phyloP scores from a whole-genome alignment of 1,140 invertebrate species.

The Listronotus oregonensis region DNA sequence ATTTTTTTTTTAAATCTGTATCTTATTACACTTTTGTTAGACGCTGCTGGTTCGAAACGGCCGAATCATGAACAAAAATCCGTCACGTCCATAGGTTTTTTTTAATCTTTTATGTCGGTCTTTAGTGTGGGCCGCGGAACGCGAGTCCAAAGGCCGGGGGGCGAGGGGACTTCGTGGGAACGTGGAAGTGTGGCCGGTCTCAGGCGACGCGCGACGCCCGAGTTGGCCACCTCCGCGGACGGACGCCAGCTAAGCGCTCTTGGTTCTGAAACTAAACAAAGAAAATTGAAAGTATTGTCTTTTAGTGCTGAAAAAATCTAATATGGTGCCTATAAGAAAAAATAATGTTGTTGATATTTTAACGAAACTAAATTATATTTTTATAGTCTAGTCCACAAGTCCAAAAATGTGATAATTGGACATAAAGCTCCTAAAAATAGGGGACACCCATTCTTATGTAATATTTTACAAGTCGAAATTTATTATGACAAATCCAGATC shows the following conservation, averaged over 20 bases:
- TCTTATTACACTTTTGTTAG: not conserved
- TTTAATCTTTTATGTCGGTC: slow-evolving; percentile 22
- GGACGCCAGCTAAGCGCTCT: slow-evolving; percentile 14
- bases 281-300: too few species aligned
- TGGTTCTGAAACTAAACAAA: not conserved
- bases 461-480: too few species aligned
- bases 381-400: too few species aligned
- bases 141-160: slow-evolving; percentile 4
- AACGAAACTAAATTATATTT: too few species aligned
- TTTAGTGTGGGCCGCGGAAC: slow-evolving; percentile 33
- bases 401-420: too few species aligned
- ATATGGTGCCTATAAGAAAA: too few species aligned
- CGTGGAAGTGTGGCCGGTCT: slow-evolving; percentile 38
- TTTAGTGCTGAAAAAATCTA: too few species aligned
- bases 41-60: slow-evolving; percentile 9
- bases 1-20: too few species aligned
- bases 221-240: slow-evolving; percentile 33
- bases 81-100: slow-evolving; percentile 25
- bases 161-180: slow-evolving; percentile 29
- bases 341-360: too few species aligned
- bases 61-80: slow-evolving; percentile 25
- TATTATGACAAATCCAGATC: too few species aligned
- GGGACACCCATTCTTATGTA: too few species aligned
- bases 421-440: too few species aligned
- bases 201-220: slow-evolving; percentile 37